Percentiles rank a stretch among this genome's conserved stretches.
phyloP scores from a whole-genome alignment of 1,140 invertebrate species.

The Muscidifurax raptorellus region DNA sequence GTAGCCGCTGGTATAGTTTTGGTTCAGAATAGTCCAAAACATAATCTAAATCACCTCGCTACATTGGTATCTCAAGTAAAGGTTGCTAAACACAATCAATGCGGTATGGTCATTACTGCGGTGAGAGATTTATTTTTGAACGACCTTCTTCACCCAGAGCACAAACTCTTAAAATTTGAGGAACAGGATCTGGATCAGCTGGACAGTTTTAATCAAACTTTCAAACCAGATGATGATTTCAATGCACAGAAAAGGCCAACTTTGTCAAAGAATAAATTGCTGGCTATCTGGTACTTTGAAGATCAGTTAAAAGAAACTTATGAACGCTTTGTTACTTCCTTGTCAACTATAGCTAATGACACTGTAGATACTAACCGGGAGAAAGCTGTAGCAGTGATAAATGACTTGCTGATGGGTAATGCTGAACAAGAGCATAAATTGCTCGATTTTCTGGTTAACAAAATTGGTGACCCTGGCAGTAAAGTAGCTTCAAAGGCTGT shows the following conservation, averaged over 20 bases:
- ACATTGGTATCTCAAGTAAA: constrained; percentile 87
- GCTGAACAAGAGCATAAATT: constrained; percentile 93
- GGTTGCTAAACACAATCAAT: constrained; percentile 88
- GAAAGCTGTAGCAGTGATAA: constrained; percentile 86
- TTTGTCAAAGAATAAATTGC: constrained; percentile 74
- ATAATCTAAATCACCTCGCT: constrained; percentile 84
- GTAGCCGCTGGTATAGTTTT: constrained; percentile 89
- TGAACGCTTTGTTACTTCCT: constrained; percentile 80
- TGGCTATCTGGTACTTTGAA: constrained; percentile 87
- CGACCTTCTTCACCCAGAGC: constrained; percentile 84
- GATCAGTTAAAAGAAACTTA: constrained; percentile 88
- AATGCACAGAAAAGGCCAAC: constrained; percentile 56
- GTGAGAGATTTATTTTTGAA: constrained; percentile 86
- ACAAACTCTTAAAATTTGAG: constrained; percentile 85
- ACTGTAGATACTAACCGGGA: constrained; percentile 87
- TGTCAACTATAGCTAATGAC: constrained; percentile 81
- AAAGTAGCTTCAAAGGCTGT: constrained; percentile 92
- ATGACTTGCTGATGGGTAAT: constrained; percentile 87
- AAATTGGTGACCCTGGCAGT: constrained; percentile 93
- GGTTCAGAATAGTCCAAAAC: constrained; percentile 90
- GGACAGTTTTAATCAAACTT: constrained; percentile 67
- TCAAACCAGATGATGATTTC: constrained; percentile 76
- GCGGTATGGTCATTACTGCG: constrained; percentile 81
- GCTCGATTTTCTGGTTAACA: constrained; percentile 91
- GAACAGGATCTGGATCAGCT: constrained; percentile 78